Evolutionary conservation across 1,140 invertebrate species (phyloP).

Genomic region (Formica exsecta): DNA sequence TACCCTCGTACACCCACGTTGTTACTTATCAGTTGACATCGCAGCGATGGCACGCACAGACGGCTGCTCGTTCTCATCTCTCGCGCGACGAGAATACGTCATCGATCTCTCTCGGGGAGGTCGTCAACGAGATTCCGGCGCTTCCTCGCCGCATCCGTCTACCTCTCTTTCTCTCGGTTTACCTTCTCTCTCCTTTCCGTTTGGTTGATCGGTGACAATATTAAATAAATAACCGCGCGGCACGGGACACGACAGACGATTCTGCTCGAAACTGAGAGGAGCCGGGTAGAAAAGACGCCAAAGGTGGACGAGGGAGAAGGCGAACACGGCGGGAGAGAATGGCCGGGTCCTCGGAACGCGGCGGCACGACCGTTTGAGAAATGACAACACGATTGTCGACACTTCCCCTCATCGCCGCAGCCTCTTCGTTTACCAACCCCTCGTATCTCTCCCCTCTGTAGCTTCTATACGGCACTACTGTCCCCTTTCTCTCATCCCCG

Average conservation of each 20-base stretch:
- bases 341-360: conserved; percentile 64
- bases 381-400: conserved; percentile 78
- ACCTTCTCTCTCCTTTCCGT: not conserved
- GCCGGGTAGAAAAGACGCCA: conserved; percentile 9
- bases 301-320: conserved; percentile 7
- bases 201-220: conserved; percentile 74
- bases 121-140: conserved; percentile 34
- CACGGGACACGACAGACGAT: conserved; percentile 63
- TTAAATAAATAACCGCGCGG: conserved; percentile 78
- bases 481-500: not conserved
- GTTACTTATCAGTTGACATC: conserved; percentile 18
- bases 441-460: conserved; percentile 3
- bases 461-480: not conserved
- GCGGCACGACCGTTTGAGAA: conserved; percentile 75
- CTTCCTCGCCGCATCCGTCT: not conserved
- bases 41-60: not conserved
- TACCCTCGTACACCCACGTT: not conserved
- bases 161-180: too few species aligned
- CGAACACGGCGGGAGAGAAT: conserved; percentile 7
- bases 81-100: conserved; percentile 17
- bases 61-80: conserved; percentile 5
- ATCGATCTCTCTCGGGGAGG: conserved; percentile 60
- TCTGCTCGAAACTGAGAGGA: conserved; percentile 20
- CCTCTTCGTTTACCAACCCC: not conserved
- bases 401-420: conserved; percentile 46